These are phyloP conservation scores for Amaurobius ferox DNA, from an alignment of 2,888 invertebrate species.

Conservation along the genomic window DNA sequence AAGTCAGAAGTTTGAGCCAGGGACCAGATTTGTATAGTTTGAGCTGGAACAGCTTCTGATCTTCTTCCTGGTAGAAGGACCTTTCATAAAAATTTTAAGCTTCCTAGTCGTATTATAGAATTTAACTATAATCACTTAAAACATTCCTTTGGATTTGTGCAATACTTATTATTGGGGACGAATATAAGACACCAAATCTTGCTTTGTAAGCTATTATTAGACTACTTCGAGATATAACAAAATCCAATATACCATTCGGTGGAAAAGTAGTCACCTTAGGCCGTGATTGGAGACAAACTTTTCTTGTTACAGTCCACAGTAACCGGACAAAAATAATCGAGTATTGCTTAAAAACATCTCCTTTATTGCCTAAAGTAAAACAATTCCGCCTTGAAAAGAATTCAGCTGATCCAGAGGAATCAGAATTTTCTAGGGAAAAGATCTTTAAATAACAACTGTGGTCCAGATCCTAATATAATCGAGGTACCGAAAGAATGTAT, in stretches of 20 bases:
- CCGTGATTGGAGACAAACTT: constrained; percentile 62
- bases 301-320: constrained; percentile 27
- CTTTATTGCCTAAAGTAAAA: neutral
- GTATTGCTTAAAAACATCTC: neutral
- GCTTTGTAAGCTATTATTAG: constrained; percentile 4
- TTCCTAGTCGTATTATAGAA: neutral
- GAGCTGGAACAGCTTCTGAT: neutral
- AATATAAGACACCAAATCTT: constrained; percentile 28
- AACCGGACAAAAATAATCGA: neutral
- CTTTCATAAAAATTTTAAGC: neutral
- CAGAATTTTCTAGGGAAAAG: neutral
- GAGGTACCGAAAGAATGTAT: neutral
- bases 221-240: constrained; percentile 39
- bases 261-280: constrained; percentile 51
- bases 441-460: neutral
- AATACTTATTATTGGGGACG: constrained; percentile 31
- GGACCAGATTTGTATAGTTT: neutral
- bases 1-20: neutral
- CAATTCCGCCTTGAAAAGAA: neutral
- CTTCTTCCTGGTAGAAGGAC: neutral
- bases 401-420: neutral
- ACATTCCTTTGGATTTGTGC: neutral
- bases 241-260: constrained; percentile 38
- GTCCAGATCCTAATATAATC: neutral
- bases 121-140: neutral